Evolutionary conservation across 2,797 vertebrate genomes (phyloP).

Genomic region (Bradypodion ventrale): DNA sequence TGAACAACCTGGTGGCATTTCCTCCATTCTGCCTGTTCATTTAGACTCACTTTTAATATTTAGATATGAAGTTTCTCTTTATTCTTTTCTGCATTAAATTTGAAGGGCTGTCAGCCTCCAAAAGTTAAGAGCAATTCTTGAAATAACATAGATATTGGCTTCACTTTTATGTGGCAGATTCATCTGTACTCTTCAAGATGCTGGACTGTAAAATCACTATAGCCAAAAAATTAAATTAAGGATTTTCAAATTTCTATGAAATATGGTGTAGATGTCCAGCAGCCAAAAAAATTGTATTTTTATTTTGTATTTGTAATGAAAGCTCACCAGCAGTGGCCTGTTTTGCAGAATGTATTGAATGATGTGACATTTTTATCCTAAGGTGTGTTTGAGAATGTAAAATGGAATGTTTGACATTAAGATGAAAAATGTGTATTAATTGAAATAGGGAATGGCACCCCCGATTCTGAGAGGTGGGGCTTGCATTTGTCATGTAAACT

Average conservation of each 20-base stretch:
- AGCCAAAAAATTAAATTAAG: not conserved
- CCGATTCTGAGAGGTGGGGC: not conserved
- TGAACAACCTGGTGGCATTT: not conserved
- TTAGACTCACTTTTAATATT: not conserved
- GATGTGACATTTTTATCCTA: slow-evolving; percentile 15
- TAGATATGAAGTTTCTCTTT: not conserved
- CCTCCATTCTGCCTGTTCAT: not conserved
- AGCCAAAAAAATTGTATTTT: not conserved
- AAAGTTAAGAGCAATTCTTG: not conserved
- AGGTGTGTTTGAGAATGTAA: slow-evolving; percentile 37
- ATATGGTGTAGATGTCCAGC: not conserved
- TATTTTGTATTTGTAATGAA: slow-evolving; percentile 4
- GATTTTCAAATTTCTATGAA: slow-evolving; percentile 12
- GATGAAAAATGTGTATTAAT: slow-evolving; percentile 14
- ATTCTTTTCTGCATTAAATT: not conserved
- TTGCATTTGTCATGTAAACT: slow-evolving; percentile 30
- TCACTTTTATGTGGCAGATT: not conserved
- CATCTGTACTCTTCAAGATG: not conserved
- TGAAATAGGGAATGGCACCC: not conserved
- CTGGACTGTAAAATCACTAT: not conserved
- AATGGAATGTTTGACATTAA: slow-evolving; percentile 33
- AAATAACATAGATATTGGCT: not conserved
- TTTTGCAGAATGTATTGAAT: slow-evolving; percentile 22
- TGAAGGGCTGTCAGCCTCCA: not conserved
- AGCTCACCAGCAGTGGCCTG: not conserved